Evolutionary conservation across 2,888 invertebrate species (phyloP), one percentile per base, ranked within the genome.

Genomic region (Noctua janthina): DNA sequence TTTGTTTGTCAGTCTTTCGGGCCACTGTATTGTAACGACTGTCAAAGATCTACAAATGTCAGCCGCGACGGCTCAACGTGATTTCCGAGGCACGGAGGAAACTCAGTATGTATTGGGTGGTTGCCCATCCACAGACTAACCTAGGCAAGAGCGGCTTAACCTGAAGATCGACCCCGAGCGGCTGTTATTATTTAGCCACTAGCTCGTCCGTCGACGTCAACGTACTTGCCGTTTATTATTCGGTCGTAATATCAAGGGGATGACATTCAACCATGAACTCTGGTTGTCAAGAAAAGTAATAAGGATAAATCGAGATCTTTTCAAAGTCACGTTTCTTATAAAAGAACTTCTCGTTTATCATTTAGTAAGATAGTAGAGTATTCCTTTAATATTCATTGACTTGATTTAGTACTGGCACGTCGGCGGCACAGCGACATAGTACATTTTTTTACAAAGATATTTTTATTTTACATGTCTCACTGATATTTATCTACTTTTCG

Each of bases 321-420:
- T 46, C 1, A 43, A 76, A 56, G 69, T 69, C 83, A 81, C 81
- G 78, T 64, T 83, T 83, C 81, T 62, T 54, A 77, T 46, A 54
- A 81, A 79, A 54, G 29, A 77, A 46, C 59, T 77, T 85, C 66
- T 67, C 73, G 76, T 73, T 69, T 80, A 72, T 75, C 54, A 78
- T 85, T 82, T 75, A 78, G 23, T 67, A 39, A 69, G 83, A 77
- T 56, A 76, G 46, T 83, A 62, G 39, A 83, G 54, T 39, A 56
- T 81, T 62, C 64, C 56, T 79, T 71, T 82, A 76, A 84, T 76
- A 82, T 84, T 88, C 91, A 93, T 93, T 93, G 90, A 91, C 92
- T 90, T 92, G 89, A 92, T 93, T 93, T 91, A 89, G 87, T 87
- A 75, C 79, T 82, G 82, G 90, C 93, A 93, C 93, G 93, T 92